Evolutionary conservation across 2,797 vertebrate species (phyloP).

Genomic region (Cossypha caffra): DNA sequence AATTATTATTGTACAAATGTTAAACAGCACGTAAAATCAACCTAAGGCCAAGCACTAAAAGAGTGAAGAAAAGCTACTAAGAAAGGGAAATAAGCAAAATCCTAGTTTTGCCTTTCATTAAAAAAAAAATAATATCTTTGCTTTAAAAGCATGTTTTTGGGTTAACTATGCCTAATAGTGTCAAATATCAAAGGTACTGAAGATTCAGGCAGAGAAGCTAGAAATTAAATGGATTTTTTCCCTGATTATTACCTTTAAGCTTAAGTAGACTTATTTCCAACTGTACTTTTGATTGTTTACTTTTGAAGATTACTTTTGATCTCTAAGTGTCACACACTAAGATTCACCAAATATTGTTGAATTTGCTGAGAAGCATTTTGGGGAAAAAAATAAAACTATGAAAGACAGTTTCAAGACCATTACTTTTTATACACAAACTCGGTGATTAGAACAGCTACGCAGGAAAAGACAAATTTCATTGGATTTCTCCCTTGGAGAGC

Average conservation of each 20-base stretch:
- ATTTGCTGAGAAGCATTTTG: not conserved
- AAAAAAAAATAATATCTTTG: not conserved
- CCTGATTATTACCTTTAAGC: not conserved
- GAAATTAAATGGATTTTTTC: not conserved
- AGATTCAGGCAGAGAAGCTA: not conserved
- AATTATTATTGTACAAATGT: not conserved
- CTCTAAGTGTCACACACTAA: not conserved
- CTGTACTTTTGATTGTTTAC: not conserved
- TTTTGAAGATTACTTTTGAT: not conserved
- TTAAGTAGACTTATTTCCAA: not conserved
- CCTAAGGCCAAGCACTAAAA: not conserved
- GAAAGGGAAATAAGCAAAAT: not conserved
- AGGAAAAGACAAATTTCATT: not conserved
- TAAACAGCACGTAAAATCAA: not conserved
- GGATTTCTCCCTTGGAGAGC: not conserved
- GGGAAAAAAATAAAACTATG: accelerated
- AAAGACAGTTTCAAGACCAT: not conserved
- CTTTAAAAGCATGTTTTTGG: not conserved
- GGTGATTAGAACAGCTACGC: accelerated
- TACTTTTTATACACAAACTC: not conserved
- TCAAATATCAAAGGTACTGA: not conserved
- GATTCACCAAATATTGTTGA: not conserved
- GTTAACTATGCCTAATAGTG: not conserved
- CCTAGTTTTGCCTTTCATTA: not conserved
- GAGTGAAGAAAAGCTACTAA: not conserved